Conservation (phyloP, 2,888 invertebrate genomes). For the Meloe dianella region DNA sequence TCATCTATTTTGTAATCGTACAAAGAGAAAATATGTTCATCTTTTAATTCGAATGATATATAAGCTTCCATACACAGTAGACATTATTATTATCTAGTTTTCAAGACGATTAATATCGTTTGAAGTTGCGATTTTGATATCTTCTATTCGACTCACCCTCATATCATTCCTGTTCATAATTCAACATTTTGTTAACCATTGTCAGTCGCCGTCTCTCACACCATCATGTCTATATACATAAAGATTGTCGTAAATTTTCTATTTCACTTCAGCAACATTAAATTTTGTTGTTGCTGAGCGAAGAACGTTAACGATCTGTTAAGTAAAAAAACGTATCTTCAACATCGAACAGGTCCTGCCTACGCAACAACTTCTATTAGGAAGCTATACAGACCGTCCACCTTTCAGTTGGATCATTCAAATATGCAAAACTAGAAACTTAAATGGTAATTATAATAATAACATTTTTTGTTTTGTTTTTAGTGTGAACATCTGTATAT, state of each 20-base stretch:
- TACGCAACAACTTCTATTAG: constrained; percentile 5
- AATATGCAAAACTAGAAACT: not conserved
- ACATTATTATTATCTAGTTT: not conserved
- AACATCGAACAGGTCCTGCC: constrained; percentile 11
- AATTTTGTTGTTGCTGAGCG: constrained; percentile 3
- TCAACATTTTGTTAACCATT: constrained; percentile 4
- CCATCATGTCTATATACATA: not conserved
- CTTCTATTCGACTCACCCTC: not conserved
- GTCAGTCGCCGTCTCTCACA: not conserved
- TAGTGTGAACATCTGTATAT: not conserved
- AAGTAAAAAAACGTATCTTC: not conserved
- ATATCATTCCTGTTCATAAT: not conserved
- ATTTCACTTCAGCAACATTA: not conserved
- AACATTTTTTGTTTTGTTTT: too few relatives aligned
- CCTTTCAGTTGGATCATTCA: not conserved
- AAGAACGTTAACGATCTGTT: constrained; percentile 3
- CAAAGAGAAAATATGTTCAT: constrained; percentile 20
- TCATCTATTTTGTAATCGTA: constrained; percentile 20
- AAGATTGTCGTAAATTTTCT: constrained; percentile 11
- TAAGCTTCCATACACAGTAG: not conserved
- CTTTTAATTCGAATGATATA: not conserved
- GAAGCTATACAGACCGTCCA: constrained; percentile 1
- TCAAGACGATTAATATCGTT: constrained; percentile 9
- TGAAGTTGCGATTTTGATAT: not conserved
- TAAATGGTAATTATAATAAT: not conserved